A percentile compares a stretch with the other conserved stretches of the same genome.
These are phyloP conservation scores for Embidobia sp. DNA, from an alignment of 2,888 invertebrate genomes.

Conservation along the genomic window DNA sequence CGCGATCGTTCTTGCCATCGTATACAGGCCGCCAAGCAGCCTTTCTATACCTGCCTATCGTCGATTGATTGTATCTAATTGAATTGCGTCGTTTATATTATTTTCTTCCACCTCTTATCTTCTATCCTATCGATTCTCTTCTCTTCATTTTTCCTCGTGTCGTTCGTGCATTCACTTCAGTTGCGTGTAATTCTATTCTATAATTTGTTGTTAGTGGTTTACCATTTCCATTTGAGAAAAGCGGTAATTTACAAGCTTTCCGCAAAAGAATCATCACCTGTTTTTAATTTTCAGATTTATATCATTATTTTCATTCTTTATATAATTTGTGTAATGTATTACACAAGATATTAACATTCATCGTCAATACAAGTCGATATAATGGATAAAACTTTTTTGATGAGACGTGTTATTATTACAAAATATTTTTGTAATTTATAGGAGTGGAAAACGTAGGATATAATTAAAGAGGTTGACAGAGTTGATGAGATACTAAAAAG, in stretches of 20 bases:
- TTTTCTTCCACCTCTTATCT: conserved; percentile 49
- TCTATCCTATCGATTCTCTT: conserved; percentile 37
- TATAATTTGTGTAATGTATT: no score
- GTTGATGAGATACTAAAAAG: no score
- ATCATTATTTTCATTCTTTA: no score
- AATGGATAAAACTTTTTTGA: no score
- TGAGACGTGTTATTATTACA: no score
- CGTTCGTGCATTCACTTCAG: conserved; percentile 8
- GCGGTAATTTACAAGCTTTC: neutral
- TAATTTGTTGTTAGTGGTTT: conserved; percentile 1
- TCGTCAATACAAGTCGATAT: no score
- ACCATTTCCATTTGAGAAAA: neutral
- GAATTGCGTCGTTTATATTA: conserved; percentile 57
- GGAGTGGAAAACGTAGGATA: no score
- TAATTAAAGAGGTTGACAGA: no score
- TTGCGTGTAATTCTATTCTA: conserved; percentile 10
- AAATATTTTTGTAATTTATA: no score
- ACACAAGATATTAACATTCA: no score
- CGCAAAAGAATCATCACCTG: no score
- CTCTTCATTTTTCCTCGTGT: conserved; percentile 22
- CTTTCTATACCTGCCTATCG: conserved; percentile 62
- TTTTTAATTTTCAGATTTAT: no score
- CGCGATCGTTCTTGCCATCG: conserved; percentile 79
- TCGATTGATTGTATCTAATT: conserved; percentile 66
- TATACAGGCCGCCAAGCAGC: conserved; percentile 64